Base-by-base conservation (phyloP, 2,113 vertebrate genomes). In the Gobiocypris rarus region DNA sequence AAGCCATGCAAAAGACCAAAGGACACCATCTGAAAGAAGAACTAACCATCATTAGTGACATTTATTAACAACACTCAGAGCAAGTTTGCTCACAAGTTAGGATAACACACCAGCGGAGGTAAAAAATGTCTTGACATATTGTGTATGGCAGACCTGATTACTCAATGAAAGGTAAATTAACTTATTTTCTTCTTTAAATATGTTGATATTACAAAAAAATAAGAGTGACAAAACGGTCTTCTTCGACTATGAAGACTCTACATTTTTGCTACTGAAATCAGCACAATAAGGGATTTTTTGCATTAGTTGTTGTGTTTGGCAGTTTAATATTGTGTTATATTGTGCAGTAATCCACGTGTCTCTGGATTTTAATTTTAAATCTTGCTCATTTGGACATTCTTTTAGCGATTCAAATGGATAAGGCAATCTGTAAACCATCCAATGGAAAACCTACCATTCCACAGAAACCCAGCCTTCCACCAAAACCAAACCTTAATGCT, bases 401-500 rank as follows among this genome's bases (percentile, higher is more conserved):
- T 79, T 48, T 28, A 28, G 31, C 41, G 65, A 31, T 38, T 24
- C 45, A 69, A 70, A 82, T 58, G 75, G n/a, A 84, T 65, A 59
- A 73, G 14, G 15, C 38, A 70, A 45, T 34, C 41, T 4, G 7
- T 24, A 76, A 56, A 24, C 83, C 73, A 65, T 82, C 80, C 6
- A 31, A 8, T 15, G 38, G 80, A n/a, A 87, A 83, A 75, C 75
- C 84, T 19, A 59, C 13, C 50, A n/a, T 85, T 58, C 26, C 45
- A 45, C 63, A 82, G 3, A 87, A 87, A 65, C 86, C 86, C 34
- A 83, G 48, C 9, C 83, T 78, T 26, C 83, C 81, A 17, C 87
- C 87, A 54, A 88, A 88, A 81, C 87, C 87, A 48, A 74, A 61
- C 34, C 28, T 74, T 22, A 59, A 63, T 11, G 19, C 22, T 5